Conservation (phyloP, 2,797 vertebrate genomes). For the Atherinosoma microstoma region DNA sequence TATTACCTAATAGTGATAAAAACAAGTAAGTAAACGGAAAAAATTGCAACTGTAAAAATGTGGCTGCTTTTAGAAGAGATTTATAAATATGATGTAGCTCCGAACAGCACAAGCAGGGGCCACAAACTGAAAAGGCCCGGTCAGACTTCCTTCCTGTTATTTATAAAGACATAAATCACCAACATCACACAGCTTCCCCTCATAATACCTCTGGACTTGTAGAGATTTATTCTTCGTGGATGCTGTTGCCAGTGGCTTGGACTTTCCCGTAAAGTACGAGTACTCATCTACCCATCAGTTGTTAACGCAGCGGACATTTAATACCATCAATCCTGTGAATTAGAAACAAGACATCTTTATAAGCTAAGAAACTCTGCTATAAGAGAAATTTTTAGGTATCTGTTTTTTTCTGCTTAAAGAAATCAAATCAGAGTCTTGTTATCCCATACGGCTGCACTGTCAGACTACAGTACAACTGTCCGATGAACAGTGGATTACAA, state of each 20-base stretch:
- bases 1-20: not conserved
- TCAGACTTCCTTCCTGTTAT: slow-evolving; percentile 71
- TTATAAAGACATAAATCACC: slow-evolving; percentile 69
- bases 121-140: slow-evolving; percentile 32
- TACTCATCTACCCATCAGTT: slow-evolving; percentile 22
- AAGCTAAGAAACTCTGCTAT: slow-evolving; percentile 29
- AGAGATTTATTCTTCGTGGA: slow-evolving; percentile 60
- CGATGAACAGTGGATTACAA: slow-evolving; percentile 14
- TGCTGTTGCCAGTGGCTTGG: slow-evolving; percentile 47
- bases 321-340: slow-evolving; percentile 39
- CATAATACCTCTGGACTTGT: slow-evolving; percentile 51
- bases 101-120: slow-evolving; percentile 2
- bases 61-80: slow-evolving; percentile 28
- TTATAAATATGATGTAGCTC: slow-evolving; percentile 16
- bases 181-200: slow-evolving; percentile 50
- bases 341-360: slow-evolving; percentile 18
- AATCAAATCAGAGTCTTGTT: slow-evolving; percentile 27
- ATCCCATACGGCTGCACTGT: slow-evolving; percentile 24
- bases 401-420: slow-evolving; percentile 23
- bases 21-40: not conserved
- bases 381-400: slow-evolving; percentile 24
- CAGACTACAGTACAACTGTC: slow-evolving; percentile 25
- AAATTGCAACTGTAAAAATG: slow-evolving; percentile 9
- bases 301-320: slow-evolving; percentile 36
- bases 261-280: slow-evolving; percentile 49